phyloP scores from a whole-genome alignment of 2,113 vertebrate species.

The Podiceps cristatus region DNA sequence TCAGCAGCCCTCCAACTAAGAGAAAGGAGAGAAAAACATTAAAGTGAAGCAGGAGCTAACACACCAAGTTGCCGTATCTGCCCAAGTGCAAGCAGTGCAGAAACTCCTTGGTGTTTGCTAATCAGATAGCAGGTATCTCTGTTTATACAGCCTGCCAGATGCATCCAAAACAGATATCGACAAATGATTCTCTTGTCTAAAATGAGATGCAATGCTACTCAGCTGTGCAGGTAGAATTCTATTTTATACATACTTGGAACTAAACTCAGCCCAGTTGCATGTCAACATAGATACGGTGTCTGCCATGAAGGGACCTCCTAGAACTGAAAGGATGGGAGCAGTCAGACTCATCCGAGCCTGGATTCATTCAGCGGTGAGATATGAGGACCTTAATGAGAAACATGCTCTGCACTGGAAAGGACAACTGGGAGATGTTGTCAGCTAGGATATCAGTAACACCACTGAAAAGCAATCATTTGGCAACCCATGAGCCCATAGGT shows the following conservation, averaged over 20 bases:
- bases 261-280: neutral
- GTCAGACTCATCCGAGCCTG: neutral
- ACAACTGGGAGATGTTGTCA: neutral
- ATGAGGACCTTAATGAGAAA: neutral
- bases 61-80: neutral
- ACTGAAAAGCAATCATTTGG: neutral
- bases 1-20: constrained; percentile 42
- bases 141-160: neutral
- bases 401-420: neutral
- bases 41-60: neutral
- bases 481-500: neutral
- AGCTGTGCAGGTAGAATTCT: neutral
- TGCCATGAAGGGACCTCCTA: neutral
- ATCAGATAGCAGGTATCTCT: neutral
- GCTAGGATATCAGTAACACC: neutral
- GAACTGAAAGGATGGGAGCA: neutral
- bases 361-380: neutral
- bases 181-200: neutral
- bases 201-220: neutral
- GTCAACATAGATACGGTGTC: neutral
- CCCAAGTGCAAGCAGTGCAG: neutral
- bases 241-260: neutral
- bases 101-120: neutral
- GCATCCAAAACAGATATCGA: neutral
- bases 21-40: neutral